Evolutionary conservation across 2,888 invertebrate genomes (phyloP), one percentile per base, ranked within the genome.

Genomic region (Thysanoteuthis rhombus): DNA sequence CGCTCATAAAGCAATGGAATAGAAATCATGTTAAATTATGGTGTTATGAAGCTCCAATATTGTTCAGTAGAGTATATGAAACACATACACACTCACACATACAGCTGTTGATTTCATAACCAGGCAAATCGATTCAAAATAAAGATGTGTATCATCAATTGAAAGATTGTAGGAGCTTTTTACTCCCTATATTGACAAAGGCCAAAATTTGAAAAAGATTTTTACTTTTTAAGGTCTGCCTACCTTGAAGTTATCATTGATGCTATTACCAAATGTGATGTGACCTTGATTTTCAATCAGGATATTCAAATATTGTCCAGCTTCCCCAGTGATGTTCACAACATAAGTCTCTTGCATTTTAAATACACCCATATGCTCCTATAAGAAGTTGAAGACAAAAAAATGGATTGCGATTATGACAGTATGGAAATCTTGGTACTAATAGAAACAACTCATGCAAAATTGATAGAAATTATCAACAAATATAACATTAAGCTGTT

Each of bases 211-310:
- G 4, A 45, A 45, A 19, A 32, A n/a, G 58, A 8, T 5, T 75
- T 75, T 75, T 40, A 52, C 40, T 45, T 36, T 1, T 22, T 28
- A 89, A 75, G 32, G 12, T 75, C 38, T n/a, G 32, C 93, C 39
- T 93, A 95, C 97, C 96, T 97, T 97, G 4, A 94, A 95, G 93
- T 96, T 96, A 93, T 96, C 95, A 93, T 96, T 95, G 89, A 97
- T 96, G 40, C 94, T 94, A 28, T 95, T 94, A 12, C 96, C 96
- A 95, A 96, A 97, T 95, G 97, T 97, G 32, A 97, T 96, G 89
- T 97, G 96, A 2, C 97, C 97, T 95, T 97, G 96, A 94, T 97
- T 97, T 95, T 97, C 97, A 93, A 98, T 97, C 38, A 98, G 96
- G 52, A 97, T 96, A 94, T 97, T 97, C 93, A 97, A 95, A 36